Base-by-base conservation (phyloP, 1,140 invertebrate species). In the Lordiphosa stackelbergi region DNA sequence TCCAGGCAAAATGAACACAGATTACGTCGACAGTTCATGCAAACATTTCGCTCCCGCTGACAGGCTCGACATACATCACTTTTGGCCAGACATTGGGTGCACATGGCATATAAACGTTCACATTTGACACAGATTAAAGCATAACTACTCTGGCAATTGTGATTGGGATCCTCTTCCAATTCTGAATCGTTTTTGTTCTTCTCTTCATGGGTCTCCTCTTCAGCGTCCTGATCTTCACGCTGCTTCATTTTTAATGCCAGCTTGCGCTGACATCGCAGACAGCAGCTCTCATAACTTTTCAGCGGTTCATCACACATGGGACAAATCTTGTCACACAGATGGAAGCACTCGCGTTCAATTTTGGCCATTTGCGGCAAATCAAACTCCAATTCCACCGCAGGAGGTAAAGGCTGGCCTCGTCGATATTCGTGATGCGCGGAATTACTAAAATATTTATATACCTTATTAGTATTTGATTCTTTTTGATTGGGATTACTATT, bases 391-490 rank as follows among this genome's bases (percentile, higher is more conserved):
- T 83, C 85, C 34, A 85, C 62, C 31, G 53, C 70, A 4, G 60
- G 46, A 7, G 78, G 77, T 47, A 86, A 6, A 2, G 84, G 70
- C 22, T 77, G 49, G 5, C 75, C 81, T 5, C 81, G 74, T 43
- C 75, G 47, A 42, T 81, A 72, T 22, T 85, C 73, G 59, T 86
- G 74, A 9, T 69, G 71, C 0, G 85, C 81, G 8, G 85, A 87
- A 60, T 87, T 87, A 38, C 74, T 87, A 34, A 87, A 87, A 53
- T 85, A 87, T 53, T 85, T 84, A 47, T 87, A 87, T 1, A 87
- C 85, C 52, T 84, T 81, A 34, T 87, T 85, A 41, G 66, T 48
- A 35, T 61, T 56, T 3, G 28, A 31, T 37, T 46, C 28, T 1
- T 51, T 53, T n/a, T 19, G 46, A 48, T 52, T 68, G 35, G 55